Percentiles rank a stretch among this genome's conserved stretches.
Conservation (phyloP, 2,888 invertebrate species). For the Arrhopalites spinosus region DNA sequence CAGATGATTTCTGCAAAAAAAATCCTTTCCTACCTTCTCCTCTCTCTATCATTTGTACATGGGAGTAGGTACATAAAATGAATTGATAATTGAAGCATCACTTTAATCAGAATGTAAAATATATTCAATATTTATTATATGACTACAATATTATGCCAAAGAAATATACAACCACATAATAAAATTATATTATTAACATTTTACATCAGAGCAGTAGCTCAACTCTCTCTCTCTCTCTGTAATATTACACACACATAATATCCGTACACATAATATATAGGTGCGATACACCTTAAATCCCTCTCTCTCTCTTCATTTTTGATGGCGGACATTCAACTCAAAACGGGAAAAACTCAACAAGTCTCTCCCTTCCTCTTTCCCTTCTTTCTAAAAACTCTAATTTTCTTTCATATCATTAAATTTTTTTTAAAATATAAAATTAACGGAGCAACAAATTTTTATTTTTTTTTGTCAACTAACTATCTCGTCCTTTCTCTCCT, state of each 20-base stretch:
- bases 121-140: too few relatives aligned
- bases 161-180: too few relatives aligned
- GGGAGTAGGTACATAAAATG: too few relatives aligned
- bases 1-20: background rate
- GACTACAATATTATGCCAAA: too few relatives aligned
- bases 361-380: too few relatives aligned
- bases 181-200: too few relatives aligned
- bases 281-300: background rate
- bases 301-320: slow-evolving; percentile 4
- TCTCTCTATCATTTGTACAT: background rate
- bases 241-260: background rate
- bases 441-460: background rate
- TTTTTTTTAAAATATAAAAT: slow-evolving; percentile 2
- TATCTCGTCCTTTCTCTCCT: too few relatives aligned
- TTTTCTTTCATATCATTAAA: background rate
- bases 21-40: background rate
- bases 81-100: too few relatives aligned
- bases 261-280: too few relatives aligned
- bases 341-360: slow-evolving; percentile 18
- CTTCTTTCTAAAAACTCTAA: background rate
- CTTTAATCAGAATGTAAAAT: too few relatives aligned
- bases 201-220: background rate
- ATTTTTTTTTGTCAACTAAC: too few relatives aligned
- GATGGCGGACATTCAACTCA: slow-evolving; percentile 30
- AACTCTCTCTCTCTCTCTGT: background rate